These are phyloP conservation scores for Mercenaria mercenaria DNA, from an alignment of 1,140 invertebrate species.

Conservation along the genomic window DNA sequence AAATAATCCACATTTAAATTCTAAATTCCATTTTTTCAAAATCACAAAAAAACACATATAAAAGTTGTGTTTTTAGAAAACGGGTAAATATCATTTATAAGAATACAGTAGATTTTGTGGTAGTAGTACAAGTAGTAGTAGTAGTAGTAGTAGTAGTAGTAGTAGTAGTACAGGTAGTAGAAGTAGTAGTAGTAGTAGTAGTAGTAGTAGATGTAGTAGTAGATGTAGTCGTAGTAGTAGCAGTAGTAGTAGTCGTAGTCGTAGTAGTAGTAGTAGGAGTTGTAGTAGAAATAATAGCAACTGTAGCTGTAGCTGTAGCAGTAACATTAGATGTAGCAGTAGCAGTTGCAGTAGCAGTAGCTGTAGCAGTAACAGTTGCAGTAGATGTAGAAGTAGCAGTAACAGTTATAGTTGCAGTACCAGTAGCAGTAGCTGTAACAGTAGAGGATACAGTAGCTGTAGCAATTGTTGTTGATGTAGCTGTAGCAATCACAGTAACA, in stretches of 20 bases:
- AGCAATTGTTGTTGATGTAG: slow-evolving; percentile 6
- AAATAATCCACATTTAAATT: no score
- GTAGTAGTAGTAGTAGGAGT: no score
- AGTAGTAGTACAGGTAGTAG: slow-evolving; percentile 14
- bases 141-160: slow-evolving; percentile 11
- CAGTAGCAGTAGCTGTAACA: slow-evolving; percentile 8
- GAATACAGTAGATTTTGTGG: background rate
- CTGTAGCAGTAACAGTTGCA: slow-evolving; percentile 24
- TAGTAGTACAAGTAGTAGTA: slow-evolving; percentile 18
- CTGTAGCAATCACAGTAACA: slow-evolving; percentile 4
- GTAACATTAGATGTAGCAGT: background rate
- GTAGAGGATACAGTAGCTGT: background rate
- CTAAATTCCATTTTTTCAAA: no score
- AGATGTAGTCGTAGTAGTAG: no score
- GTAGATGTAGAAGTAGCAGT: slow-evolving; percentile 32
- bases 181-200: background rate
- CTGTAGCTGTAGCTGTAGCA: slow-evolving; percentile 22
- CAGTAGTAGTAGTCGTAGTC: no score
- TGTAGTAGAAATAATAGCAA: slow-evolving; percentile 30
- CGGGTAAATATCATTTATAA: no score
- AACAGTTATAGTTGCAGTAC: background rate
- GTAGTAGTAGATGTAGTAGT: no score
- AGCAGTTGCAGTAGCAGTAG: slow-evolving; percentile 37
- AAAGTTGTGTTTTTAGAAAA: no score
- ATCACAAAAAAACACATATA: background rate